Evolutionary conservation across 1,140 invertebrate species (phyloP).

Genomic region (Lepidurus apus): DNA sequence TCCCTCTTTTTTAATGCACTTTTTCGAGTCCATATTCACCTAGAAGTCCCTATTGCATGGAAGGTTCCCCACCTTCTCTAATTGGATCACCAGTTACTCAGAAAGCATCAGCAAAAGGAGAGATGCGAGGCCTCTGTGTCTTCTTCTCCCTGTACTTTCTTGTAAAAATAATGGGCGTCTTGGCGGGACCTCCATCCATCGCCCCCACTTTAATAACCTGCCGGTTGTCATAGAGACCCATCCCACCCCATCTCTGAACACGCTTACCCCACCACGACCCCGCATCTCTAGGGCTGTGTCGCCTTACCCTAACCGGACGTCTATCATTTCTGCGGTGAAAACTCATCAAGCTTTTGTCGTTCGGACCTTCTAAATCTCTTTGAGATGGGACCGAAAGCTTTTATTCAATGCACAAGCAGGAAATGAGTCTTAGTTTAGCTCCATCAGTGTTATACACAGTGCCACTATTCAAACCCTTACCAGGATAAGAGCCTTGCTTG

Average conservation of each 20-base stretch:
- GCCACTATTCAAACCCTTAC: too few species aligned
- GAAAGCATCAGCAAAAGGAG: neutral
- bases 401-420: neutral
- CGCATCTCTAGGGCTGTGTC: neutral
- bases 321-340: neutral
- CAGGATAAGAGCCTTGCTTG: too few species aligned
- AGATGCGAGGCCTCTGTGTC: neutral
- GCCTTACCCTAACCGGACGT: neutral
- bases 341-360: constrained; percentile 10
- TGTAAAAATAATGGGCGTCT: constrained; percentile 6
- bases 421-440: neutral
- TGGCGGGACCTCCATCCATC: neutral
- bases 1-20: too few species aligned
- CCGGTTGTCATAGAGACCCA: constrained; percentile 8
- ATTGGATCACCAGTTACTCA: neutral
- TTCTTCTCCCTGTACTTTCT: neutral
- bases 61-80: neutral
- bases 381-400: neutral
- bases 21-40: too few species aligned
- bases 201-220: constrained; percentile 8
- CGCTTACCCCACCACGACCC: neutral
- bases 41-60: too few species aligned
- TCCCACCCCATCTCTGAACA: neutral
- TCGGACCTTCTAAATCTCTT: neutral
- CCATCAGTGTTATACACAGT: neutral